Conservation (phyloP, 2,113 vertebrate genomes). For the Hoplias malabaricus region DNA sequence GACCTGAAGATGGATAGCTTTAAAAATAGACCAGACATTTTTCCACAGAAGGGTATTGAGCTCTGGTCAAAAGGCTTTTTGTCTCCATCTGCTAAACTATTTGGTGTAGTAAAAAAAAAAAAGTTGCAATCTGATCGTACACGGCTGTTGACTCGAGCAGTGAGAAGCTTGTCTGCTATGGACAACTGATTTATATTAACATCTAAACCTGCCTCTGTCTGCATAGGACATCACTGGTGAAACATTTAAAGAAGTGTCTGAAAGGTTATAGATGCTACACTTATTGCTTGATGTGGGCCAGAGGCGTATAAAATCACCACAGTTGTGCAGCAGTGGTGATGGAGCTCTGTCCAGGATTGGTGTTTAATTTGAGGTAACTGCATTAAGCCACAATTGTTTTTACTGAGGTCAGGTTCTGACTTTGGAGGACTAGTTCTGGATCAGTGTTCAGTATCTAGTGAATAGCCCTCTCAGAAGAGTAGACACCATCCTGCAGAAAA, state of each 20-base stretch:
- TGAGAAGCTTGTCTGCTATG: slow-evolving; percentile 1
- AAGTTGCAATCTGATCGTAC: slow-evolving; percentile 34
- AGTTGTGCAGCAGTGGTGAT: no score
- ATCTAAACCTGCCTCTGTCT: slow-evolving; percentile 25
- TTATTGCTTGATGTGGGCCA: no score
- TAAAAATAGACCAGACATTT: slow-evolving; percentile 44
- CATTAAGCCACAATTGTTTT: no score
- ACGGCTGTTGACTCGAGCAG: slow-evolving; percentile 9
- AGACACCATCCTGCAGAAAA: no score
- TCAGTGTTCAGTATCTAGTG: no score
- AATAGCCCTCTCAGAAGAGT: no score
- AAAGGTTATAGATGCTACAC: not conserved
- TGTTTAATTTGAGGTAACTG: no score
- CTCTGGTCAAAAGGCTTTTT: slow-evolving; percentile 33
- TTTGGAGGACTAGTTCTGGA: no score
- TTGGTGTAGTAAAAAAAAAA: slow-evolving; percentile 51
- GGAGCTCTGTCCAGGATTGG: no score
- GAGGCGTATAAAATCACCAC: no score
- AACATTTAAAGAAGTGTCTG: not conserved
- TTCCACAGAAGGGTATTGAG: slow-evolving; percentile 26
- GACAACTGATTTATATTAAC: not conserved
- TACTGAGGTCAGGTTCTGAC: no score
- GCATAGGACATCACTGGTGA: not conserved
- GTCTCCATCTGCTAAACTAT: slow-evolving; percentile 38
- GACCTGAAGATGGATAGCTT: slow-evolving; percentile 47